Percentiles rank a stretch among this genome's conserved stretches.
These are phyloP conservation scores for Deroplatys truncata DNA, from an alignment of 2,888 invertebrate species.

Conservation along the genomic window DNA sequence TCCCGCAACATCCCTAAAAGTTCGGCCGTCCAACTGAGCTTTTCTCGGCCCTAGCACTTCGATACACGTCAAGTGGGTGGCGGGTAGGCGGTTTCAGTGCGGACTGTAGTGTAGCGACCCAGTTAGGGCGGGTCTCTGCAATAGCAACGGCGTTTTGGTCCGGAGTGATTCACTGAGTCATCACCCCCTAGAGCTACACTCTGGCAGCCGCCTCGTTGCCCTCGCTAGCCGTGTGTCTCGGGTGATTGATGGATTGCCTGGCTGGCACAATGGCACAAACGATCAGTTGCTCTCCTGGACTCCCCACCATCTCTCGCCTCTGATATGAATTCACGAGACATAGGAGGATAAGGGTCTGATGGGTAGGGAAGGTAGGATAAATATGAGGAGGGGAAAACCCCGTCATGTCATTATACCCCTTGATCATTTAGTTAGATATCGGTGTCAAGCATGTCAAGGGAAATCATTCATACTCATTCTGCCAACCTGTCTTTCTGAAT, in stretches of 20 bases:
- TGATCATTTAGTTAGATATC: neutral
- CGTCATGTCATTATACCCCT: neutral
- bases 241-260: neutral
- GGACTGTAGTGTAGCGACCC: neutral
- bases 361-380: neutral
- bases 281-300: neutral
- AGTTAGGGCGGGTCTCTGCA: neutral
- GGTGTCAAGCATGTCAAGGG: neutral
- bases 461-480: neutral
- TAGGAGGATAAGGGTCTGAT: neutral
- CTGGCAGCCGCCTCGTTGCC: neutral
- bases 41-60: neutral
- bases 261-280: neutral
- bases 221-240: neutral
- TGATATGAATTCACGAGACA: conserved; percentile 7
- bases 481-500: neutral
- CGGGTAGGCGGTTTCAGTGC: no score
- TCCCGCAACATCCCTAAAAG: neutral
- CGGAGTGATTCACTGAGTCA: neutral
- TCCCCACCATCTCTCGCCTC: neutral
- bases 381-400: neutral
- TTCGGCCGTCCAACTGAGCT: neutral
- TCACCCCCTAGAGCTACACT: neutral
- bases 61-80: neutral
- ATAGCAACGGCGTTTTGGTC: neutral